A percentile compares a stretch with the other conserved stretches of the same genome.
phyloP scores from a whole-genome alignment of 2,113 vertebrate genomes.

The Crotalus helleri region DNA sequence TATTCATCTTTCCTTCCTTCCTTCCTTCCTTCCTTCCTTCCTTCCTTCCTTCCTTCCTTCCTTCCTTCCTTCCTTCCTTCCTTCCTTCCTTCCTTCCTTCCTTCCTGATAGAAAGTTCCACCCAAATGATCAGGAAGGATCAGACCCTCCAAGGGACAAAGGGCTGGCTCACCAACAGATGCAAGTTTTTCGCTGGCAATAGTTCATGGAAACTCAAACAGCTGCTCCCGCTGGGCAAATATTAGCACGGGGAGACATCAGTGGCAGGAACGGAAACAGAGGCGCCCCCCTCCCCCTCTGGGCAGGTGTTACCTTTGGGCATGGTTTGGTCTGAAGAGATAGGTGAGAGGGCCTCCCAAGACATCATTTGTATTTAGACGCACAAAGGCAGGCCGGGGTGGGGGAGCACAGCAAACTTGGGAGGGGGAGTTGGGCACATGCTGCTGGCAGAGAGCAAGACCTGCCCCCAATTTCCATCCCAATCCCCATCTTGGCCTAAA shows the following conservation, averaged over 20 bases:
- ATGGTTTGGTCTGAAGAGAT: neutral
- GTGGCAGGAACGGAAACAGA: neutral
- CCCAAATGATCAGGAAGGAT: neutral
- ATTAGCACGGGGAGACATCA: neutral
- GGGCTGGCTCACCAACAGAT: neutral
- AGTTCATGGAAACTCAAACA: neutral
- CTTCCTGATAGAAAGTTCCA: neutral
- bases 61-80: no score
- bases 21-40: no score
- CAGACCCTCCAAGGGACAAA: neutral
- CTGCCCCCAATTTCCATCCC: neutral
- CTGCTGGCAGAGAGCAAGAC: neutral
- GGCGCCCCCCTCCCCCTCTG: accelerated
- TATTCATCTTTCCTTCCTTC: no score
- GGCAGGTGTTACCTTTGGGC: neutral
- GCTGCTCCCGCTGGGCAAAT: neutral
- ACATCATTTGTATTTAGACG: neutral
- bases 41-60: no score
- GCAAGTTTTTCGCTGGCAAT: no score
- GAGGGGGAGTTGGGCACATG: neutral
- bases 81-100: neutral
- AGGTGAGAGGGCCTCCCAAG: neutral
- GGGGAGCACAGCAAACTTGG: neutral
- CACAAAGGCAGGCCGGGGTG: neutral
- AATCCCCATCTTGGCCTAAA: neutral